Percentiles rank a stretch among this genome's conserved stretches.
Conservation (phyloP, 2,888 invertebrate species). For the Morinoia aosen region DNA sequence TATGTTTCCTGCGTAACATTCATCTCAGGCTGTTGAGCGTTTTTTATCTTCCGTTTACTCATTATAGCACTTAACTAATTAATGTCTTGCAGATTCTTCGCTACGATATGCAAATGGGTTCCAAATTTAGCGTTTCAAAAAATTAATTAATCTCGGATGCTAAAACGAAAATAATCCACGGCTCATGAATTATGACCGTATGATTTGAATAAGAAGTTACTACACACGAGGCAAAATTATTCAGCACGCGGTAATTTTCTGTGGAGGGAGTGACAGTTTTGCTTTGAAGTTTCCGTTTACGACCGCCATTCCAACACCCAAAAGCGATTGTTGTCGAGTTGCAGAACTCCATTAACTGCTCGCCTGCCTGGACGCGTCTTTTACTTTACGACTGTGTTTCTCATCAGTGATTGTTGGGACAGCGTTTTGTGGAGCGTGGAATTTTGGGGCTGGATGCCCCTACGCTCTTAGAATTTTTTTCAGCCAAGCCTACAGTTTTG, state of each 20-base stretch:
- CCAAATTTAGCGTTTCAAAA: not conserved
- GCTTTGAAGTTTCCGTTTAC: conserved; percentile 12
- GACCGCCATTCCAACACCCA: not conserved
- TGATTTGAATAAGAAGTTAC: not conserved
- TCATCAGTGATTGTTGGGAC: not conserved
- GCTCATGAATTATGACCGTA: not conserved
- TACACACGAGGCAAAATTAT: not conserved
- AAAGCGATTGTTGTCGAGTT: not conserved
- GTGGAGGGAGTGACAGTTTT: not conserved
- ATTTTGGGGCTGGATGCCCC: not conserved
- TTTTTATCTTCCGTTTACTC: not conserved
- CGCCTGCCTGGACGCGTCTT: not conserved
- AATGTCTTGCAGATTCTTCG: not conserved
- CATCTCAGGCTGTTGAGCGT: too few relatives aligned
- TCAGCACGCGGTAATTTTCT: not conserved
- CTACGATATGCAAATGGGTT: not conserved
- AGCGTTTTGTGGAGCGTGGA: not conserved
- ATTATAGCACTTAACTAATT: not conserved
- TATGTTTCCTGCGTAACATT: too few relatives aligned
- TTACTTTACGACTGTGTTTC: not conserved
- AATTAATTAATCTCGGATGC: not conserved
- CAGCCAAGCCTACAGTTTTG: not conserved
- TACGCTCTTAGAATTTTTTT: not conserved
- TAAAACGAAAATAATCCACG: not conserved
- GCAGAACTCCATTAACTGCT: not conserved